Conservation (phyloP, 2,888 invertebrate genomes). For the Kuschelorhynchus macadamiae region DNA sequence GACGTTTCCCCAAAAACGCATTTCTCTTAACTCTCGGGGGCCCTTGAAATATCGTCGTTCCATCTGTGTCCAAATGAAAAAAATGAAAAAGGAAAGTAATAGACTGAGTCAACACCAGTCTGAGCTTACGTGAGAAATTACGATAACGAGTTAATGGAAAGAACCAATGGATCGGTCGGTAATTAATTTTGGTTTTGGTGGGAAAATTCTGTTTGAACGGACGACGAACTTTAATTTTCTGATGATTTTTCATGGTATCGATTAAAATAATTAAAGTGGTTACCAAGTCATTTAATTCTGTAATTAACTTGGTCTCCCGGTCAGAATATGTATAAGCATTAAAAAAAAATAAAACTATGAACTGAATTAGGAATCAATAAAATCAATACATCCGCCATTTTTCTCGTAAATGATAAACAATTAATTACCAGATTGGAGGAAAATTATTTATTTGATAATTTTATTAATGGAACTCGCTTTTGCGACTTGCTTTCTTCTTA, state of each 20-base stretch:
- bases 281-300: too few relatives aligned
- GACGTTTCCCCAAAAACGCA: conserved; percentile 16
- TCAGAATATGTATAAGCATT: too few relatives aligned
- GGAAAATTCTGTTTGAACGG: not conserved
- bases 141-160: conserved; percentile 29
- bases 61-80: conserved; percentile 32
- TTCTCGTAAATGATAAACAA: too few relatives aligned
- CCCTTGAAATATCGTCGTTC: conserved; percentile 9
- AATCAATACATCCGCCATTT: too few relatives aligned
- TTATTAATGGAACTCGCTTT: too few relatives aligned
- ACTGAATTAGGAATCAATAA: too few relatives aligned
- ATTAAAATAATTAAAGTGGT: too few relatives aligned
- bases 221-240: not conserved
- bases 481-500: too few relatives aligned
- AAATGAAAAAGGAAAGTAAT: conserved; percentile 38
- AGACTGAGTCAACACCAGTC: conserved; percentile 35
- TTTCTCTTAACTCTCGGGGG: conserved; percentile 12
- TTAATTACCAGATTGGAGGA: too few relatives aligned
- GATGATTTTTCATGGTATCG: conserved; percentile 8
- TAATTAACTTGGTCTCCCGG: too few relatives aligned
- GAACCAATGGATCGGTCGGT: conserved; percentile 23
- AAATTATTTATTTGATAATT: too few relatives aligned
- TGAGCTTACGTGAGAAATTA: conserved; percentile 38
- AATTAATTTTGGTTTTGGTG: conserved; percentile 31
- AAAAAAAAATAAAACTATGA: too few relatives aligned